A percentile compares a stretch with the other conserved stretches of the same genome.
Evolutionary conservation across 2,797 vertebrate species (phyloP).

Genomic region (Eremophila alpestris): DNA sequence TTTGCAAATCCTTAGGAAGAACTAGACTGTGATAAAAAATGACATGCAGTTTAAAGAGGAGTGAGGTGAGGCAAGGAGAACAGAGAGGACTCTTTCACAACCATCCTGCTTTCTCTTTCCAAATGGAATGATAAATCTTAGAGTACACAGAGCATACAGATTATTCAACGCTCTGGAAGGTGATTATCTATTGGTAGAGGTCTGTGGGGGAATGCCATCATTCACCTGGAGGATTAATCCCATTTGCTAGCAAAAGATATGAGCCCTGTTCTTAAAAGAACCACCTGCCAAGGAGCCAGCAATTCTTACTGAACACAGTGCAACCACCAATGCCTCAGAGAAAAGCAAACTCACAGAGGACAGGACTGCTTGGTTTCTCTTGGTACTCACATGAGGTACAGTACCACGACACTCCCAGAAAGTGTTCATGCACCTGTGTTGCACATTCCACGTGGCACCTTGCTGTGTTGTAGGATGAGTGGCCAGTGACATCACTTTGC

Average conservation of each 20-base stretch:
- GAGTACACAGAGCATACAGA: neutral
- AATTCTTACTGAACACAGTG: fast-evolving
- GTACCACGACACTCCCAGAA: fast-evolving
- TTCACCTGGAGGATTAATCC: neutral
- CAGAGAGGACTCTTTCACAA: neutral
- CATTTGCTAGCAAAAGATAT: neutral
- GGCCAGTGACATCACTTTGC: neutral
- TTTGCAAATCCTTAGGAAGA: neutral
- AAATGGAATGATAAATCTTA: neutral
- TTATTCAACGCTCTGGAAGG: neutral
- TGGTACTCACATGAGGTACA: neutral
- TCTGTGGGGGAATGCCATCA: fast-evolving
- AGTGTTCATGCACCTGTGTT: neutral
- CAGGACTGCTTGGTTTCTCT: neutral
- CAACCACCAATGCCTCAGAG: neutral
- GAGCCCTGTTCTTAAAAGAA: neutral
- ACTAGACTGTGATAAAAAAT: neutral
- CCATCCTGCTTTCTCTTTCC: neutral
- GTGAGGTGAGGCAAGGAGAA: neutral
- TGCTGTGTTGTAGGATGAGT: neutral
- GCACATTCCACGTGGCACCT: neutral
- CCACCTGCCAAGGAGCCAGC: neutral
- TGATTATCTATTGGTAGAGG: neutral
- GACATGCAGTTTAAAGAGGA: neutral
- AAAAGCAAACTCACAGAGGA: neutral